phyloP scores from a whole-genome alignment of 2,888 invertebrate genomes.

The Pachymerium ferrugineum region DNA sequence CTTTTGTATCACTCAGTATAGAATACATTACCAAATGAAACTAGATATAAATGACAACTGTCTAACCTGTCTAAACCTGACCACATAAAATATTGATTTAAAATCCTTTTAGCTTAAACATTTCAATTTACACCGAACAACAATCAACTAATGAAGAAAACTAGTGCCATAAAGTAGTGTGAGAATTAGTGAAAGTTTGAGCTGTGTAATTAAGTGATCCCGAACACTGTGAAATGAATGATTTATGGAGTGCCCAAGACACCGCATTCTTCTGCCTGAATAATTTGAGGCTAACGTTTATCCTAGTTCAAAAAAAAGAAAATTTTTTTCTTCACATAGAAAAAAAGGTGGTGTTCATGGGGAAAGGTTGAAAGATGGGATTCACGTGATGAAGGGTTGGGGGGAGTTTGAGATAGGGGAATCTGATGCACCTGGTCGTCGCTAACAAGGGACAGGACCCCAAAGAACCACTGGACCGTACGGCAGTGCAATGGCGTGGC shows the following conservation, averaged over 20 bases:
- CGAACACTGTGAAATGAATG: background rate
- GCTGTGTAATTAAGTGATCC: background rate
- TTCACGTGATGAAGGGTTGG: background rate
- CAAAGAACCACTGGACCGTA: background rate
- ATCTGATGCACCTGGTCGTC: conserved; percentile 13
- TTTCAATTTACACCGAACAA: too few species aligned
- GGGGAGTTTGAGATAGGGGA: background rate
- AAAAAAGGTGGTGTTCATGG: too few species aligned
- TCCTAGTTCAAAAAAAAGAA: too few species aligned
- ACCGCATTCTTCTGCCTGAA: background rate
- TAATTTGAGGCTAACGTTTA: background rate
- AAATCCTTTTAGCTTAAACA: too few species aligned
- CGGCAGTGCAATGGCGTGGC: conserved; percentile 13
- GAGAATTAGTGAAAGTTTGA: background rate
- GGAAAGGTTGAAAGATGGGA: too few species aligned
- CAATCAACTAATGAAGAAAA: too few species aligned
- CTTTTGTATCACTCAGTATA: too few species aligned
- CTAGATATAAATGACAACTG: too few species aligned
- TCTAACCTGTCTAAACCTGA: too few species aligned
- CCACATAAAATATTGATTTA: too few species aligned
- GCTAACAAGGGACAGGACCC: background rate
- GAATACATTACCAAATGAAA: too few species aligned
- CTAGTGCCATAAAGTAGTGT: background rate
- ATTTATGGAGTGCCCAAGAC: background rate
- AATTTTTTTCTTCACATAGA: too few species aligned